phyloP scores from a whole-genome alignment of 2,888 invertebrate genomes.

The Melanostoma mellinum region DNA sequence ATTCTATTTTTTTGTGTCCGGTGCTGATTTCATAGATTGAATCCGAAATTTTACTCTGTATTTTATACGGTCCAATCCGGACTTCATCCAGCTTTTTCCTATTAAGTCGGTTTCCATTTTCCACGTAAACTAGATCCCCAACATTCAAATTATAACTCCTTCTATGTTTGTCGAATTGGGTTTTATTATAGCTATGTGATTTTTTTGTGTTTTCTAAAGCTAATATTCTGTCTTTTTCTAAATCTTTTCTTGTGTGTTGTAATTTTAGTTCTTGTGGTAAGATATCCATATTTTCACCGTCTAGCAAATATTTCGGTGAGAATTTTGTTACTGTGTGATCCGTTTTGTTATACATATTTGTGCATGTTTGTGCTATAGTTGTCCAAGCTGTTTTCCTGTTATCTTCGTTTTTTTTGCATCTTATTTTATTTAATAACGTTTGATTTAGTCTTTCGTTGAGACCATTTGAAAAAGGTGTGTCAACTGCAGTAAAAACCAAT shows the following conservation, averaged over 20 bases:
- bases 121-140: constrained; percentile 54
- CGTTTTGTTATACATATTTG: constrained; percentile 61
- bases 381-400: constrained; percentile 54
- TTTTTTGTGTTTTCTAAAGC: constrained; percentile 48
- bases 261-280: constrained; percentile 49
- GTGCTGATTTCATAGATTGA: constrained; percentile 50
- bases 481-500: too few relatives aligned
- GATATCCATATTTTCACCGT: constrained; percentile 35
- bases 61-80: constrained; percentile 52
- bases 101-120: constrained; percentile 59
- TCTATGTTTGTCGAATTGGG: constrained; percentile 45
- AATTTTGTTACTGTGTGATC: constrained; percentile 65
- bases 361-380: constrained; percentile 55
- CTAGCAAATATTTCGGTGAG: constrained; percentile 52
- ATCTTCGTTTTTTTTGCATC: constrained; percentile 63
- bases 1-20: constrained; percentile 6
- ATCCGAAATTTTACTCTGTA: constrained; percentile 49
- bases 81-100: constrained; percentile 62
- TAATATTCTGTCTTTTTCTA: constrained; percentile 37
- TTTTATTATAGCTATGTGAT: constrained; percentile 58
- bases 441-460: constrained; percentile 27
- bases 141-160: constrained; percentile 28
- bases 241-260: constrained; percentile 20
- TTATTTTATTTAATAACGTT: constrained; percentile 63
- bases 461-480: too few relatives aligned